A percentile compares a stretch with the other conserved stretches of the same genome.
Conservation (phyloP, 2,113 vertebrate genomes). For the Falcunculus frontatus region DNA sequence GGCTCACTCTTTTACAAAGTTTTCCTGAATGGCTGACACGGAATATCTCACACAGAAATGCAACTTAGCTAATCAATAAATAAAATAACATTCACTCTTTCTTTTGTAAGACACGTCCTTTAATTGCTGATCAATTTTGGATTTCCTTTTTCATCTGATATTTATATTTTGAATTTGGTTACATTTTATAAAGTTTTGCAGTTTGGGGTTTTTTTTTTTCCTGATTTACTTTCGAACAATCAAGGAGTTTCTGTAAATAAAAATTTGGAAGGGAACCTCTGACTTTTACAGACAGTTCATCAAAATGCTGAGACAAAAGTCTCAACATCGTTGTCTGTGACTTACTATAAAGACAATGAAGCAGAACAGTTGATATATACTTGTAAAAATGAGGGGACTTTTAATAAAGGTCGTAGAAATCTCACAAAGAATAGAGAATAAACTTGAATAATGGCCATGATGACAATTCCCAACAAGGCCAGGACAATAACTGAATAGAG, state of each 20-base stretch:
- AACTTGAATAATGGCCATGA: neutral
- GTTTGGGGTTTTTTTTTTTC: fast-evolving
- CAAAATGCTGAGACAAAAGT: constrained; percentile 8
- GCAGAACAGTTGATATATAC: neutral
- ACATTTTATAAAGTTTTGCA: neutral
- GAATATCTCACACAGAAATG: neutral
- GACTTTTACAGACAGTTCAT: neutral
- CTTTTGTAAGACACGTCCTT: neutral
- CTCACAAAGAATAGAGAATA: neutral
- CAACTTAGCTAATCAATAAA: neutral
- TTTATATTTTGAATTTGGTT: neutral
- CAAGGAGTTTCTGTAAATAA: neutral
- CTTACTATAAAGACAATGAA: neutral
- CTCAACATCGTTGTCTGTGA: neutral
- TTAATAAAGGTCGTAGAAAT: neutral
- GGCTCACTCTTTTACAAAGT: neutral
- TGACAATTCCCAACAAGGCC: neutral
- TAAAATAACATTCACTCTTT: neutral
- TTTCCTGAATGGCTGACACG: neutral
- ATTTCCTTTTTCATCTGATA: neutral
- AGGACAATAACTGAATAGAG: neutral
- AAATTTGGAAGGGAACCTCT: neutral
- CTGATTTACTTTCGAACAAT: neutral
- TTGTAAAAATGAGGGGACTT: neutral
- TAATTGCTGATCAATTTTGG: neutral